Evolutionary conservation across 2,888 invertebrate species (phyloP).

Genomic region (Acleris emargana): DNA sequence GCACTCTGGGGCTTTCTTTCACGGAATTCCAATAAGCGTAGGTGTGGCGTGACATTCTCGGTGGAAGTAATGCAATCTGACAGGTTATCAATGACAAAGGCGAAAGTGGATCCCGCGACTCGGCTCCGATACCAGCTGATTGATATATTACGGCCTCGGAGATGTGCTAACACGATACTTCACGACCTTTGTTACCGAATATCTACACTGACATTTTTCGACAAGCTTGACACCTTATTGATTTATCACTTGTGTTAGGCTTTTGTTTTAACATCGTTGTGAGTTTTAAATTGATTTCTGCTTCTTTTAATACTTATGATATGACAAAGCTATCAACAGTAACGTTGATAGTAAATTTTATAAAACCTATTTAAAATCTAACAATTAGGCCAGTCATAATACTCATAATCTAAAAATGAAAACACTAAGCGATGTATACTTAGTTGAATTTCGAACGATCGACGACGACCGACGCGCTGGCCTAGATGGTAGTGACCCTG

Average conservation of each 20-base stretch:
- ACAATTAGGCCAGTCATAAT: no score
- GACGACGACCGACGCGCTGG: no score
- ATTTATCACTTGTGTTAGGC: conserved; percentile 19
- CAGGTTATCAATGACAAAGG: conserved; percentile 49
- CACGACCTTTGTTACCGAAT: conserved; percentile 24
- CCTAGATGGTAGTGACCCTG: no score
- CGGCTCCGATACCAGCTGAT: conserved; percentile 25
- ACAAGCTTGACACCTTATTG: conserved; percentile 13
- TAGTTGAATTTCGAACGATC: no score
- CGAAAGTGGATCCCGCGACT: conserved; percentile 45
- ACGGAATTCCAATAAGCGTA: conserved; percentile 34
- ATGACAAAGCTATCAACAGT: background rate
- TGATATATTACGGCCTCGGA: conserved; percentile 39
- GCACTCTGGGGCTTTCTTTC: conserved; percentile 14
- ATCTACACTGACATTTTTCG: conserved; percentile 22
- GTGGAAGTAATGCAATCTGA: conserved; percentile 44
- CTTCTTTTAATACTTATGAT: background rate
- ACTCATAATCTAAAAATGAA: no score
- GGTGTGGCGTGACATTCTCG: conserved; percentile 37
- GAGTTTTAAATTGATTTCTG: background rate
- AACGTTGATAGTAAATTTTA: no score
- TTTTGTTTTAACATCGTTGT: conserved; percentile 15
- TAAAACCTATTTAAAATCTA: no score
- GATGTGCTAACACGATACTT: conserved; percentile 34
- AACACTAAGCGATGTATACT: no score